Evolutionary conservation across 2,888 invertebrate species (phyloP), one percentile per base, ranked within the genome.

Genomic region (Pachliopta kotzebuea): DNA sequence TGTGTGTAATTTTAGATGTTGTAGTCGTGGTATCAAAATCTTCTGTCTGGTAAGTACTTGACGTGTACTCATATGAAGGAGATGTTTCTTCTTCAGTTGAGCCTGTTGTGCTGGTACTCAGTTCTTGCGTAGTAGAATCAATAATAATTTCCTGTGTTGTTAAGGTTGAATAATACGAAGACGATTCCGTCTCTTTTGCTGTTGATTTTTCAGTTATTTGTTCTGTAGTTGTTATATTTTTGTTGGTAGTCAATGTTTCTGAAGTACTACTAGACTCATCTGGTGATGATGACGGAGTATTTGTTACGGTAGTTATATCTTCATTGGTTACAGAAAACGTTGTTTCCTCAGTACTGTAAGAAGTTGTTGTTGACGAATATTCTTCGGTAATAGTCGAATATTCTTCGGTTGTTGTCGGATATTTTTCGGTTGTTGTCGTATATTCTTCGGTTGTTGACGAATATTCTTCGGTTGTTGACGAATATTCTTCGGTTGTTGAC

Each of bases 401-500:
- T 21, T 52, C 56, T 60, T 64, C 64, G 14, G 45, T 26, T 21
- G 56, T 65, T 52, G 31, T n/a, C n/a, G n/a, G n/a, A n/a, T n/a
- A n/a, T n/a, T 50, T 20, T 55, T 37, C 26, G 2, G 26, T 60
- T 64, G n/a, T n/a, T n/a, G n/a, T n/a, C n/a, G n/a, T n/a, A n/a
- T n/a, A 1, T 21, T 52, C 56, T 60, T 64, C 64, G 14, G 45
- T 26, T 21, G 56, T 65, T 52, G 31, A n/a, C n/a, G n/a, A n/a
- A n/a, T n/a, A n/a, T n/a, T 50, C 17, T 55, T 37, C 26, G 2
- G 26, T 60, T 64, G n/a, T n/a, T n/a, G n/a, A n/a, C n/a, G n/a
- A n/a, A n/a, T n/a, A 1, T 21, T 52, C 56, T 60, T 64, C 64
- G 14, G 45, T 26, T 21, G 56, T 65, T 52, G 31, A n/a, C n/a